Evolutionary conservation across 1,140 invertebrate genomes (phyloP).

Genomic region (Drosophila parvula): DNA sequence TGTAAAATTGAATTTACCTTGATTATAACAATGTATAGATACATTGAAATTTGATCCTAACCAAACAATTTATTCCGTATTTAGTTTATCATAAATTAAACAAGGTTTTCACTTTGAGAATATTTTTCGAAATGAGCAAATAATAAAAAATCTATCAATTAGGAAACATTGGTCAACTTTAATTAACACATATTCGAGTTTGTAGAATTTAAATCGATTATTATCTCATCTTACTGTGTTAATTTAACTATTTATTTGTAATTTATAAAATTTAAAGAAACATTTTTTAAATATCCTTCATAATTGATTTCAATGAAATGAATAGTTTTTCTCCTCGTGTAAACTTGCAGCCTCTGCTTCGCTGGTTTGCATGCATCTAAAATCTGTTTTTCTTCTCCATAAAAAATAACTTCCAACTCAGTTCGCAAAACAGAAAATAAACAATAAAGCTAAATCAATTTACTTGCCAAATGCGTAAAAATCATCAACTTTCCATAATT

Average conservation of each 20-base stretch:
- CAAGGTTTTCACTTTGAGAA: neutral
- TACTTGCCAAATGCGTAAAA: constrained; percentile 35
- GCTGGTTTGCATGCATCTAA: constrained; percentile 4
- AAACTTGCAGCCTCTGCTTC: neutral
- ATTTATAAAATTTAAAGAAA: neutral
- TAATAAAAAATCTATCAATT: too few relatives aligned
- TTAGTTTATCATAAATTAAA: too few relatives aligned
- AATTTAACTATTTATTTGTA: too few relatives aligned
- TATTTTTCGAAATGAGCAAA: too few relatives aligned
- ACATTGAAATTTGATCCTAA: neutral
- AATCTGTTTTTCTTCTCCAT: neutral
- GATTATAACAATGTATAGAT: neutral
- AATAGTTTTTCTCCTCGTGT: neutral
- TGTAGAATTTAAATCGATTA: too few relatives aligned
- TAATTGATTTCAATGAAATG: neutral
- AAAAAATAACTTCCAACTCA: constrained; percentile 1
- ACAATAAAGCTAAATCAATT: constrained; percentile 41
- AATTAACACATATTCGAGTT: too few relatives aligned
- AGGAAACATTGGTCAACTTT: too few relatives aligned
- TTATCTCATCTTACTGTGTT: too few relatives aligned
- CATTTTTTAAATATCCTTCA: neutral
- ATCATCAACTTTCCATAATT: constrained; percentile 44
- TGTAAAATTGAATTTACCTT: constrained; percentile 1
- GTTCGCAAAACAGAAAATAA: constrained; percentile 4
- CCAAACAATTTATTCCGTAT: too few relatives aligned